Evolutionary conservation across 2,113 vertebrate species (phyloP), one percentile per base, ranked within the genome.

Genomic region (Gulo gulo): DNA sequence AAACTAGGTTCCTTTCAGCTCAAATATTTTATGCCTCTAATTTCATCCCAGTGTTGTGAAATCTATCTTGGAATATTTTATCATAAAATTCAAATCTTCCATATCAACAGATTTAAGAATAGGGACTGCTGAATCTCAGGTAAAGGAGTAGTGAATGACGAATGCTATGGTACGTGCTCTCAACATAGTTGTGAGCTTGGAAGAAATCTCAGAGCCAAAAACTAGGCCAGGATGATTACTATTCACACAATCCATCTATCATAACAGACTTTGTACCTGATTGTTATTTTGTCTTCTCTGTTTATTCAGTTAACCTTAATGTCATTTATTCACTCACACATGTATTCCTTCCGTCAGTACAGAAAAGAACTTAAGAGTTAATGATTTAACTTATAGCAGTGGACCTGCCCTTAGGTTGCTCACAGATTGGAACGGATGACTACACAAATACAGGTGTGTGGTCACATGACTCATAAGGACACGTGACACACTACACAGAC

Each of bases 361-460:
- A 15, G 23, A 20, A 42, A 79, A 42, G 23, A 45, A 82, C 10
- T 52, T 52, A 57, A 57, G 47, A 47, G 73, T 57, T 31, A 23
- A 65, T 7, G 11, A 34, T 26, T 13, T 11, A 7, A 10, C 16
- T 88, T 34, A 26, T 8, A 90, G 29, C 7, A 59, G 15, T 47
- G 18, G 9, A n/a, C 10, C 18, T 4, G 2, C 45, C 42, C 1
- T 74, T 16, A 16, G 21, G 14, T 6, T 24, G n/a, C 57, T 82
- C 74, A 82, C 82, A 61, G 78, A 34, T 34, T 23, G 39, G 11
- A 67, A 16, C 34, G 24, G 52, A 45, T 52, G 50, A 67, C 50
- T 36, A 31, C 8, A n/a, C 4, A 52, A 52, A 78, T 42, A 50
- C n/a, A 69, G 2, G 10, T 0, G 1, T 1, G 7, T 4, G 13